Conservation (phyloP, 2,888 invertebrate species). For the Eueremaeus valkanovi region DNA sequence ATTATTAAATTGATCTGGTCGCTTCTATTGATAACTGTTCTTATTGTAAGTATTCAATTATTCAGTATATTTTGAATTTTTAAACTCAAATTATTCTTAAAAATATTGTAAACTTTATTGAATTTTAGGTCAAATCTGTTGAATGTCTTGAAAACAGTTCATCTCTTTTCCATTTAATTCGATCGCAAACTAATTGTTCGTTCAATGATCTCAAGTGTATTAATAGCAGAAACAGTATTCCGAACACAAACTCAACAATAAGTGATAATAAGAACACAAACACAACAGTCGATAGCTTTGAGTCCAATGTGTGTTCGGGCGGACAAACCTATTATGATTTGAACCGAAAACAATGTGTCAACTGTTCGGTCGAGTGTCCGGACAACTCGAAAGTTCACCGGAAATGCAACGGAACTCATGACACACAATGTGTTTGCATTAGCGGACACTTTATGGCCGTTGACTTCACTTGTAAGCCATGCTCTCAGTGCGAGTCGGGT, state of each 20-base stretch:
- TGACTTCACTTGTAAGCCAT: slow-evolving; percentile 35
- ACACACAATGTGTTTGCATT: slow-evolving; percentile 51
- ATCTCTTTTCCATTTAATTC: background rate
- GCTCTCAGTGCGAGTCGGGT: slow-evolving; percentile 29
- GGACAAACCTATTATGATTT: slow-evolving; percentile 28
- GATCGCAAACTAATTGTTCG: background rate
- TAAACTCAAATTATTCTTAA: background rate
- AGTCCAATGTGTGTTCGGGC: background rate
- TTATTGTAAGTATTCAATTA: background rate
- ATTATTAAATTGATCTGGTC: background rate
- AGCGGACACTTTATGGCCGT: slow-evolving; percentile 49
- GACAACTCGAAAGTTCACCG: slow-evolving; percentile 47
- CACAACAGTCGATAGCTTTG: background rate
- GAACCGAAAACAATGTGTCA: background rate
- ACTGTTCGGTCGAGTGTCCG: slow-evolving; percentile 46
- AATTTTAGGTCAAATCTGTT: background rate
- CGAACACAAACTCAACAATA: background rate
- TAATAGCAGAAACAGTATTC: background rate
- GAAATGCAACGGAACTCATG: slow-evolving; percentile 50
- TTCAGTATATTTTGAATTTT: background rate
- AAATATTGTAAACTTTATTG: background rate
- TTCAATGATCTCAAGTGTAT: slow-evolving; percentile 6
- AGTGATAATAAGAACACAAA: slow-evolving; percentile 11
- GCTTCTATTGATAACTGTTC: background rate
- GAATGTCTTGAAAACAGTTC: background rate